Base-by-base conservation (phyloP, 1,140 invertebrate species). In the Nymphalis io region DNA sequence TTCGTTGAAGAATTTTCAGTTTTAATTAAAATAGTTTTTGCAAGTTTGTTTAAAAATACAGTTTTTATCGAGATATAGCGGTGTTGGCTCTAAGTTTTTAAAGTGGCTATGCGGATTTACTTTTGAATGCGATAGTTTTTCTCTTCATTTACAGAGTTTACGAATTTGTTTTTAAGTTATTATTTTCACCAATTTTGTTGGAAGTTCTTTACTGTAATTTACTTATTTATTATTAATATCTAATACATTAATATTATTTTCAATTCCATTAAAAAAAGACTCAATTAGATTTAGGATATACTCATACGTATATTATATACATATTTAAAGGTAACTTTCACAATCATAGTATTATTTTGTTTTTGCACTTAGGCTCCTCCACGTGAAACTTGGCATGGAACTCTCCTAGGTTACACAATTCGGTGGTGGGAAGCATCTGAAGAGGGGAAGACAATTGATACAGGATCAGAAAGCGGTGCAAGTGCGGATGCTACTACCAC, bases 341-440 rank as follows among this genome's bases (percentile, higher is more conserved):
- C 6, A 33, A 8, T 2, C 6, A 33, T 33, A 33, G 27, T 33
- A 8, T 33, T 33, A 33, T 33, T 33, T 33, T 33, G 27, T 23
- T 53, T 18, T 23, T 23, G 11, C 18, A 23, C 10, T 4, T 23
- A 89, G 89, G 78, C 96, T 6, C 96, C 96, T 20, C 93, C 94
- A 1, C 92, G 94, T 48, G 94, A 96, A 72, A 94, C 95, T 0
- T 96, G 95, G 93, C 97, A 98, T 79, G 97, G 96, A 0, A 95
- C 95, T 58, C 93, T 97, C 13, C 92, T 96, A 21, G 96, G 96
- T 1, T 98, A 97, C 85, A 95, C 94, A 18, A 94, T 95, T 3
- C 94, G 93, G n/a, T 95, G 94, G 94, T 95, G 93, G 69, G 88
- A 90, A 64, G 88, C 85, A 0, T 81, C 88, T 0, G 88, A 91